These are phyloP conservation scores for Maniola jurtina DNA, from an alignment of 1,140 invertebrate species.

Conservation along the genomic window DNA sequence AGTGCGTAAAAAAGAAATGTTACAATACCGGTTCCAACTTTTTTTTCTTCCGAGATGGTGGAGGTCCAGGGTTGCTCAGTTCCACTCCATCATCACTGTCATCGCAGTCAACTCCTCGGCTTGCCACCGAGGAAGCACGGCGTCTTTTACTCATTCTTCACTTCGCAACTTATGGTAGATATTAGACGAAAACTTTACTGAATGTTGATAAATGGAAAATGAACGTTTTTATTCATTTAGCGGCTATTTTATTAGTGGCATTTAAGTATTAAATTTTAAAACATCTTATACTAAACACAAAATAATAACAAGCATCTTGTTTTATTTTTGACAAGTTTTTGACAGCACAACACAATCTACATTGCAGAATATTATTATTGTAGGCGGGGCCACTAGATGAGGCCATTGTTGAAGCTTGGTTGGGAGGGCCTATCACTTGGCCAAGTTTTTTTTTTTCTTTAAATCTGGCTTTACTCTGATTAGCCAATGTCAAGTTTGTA, in stretches of 20 bases:
- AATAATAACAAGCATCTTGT: no score
- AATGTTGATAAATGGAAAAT: neutral
- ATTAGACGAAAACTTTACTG: neutral
- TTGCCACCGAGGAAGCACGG: constrained; percentile 84
- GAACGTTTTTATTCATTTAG: neutral
- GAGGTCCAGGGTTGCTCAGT: constrained; percentile 60
- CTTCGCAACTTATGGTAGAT: neutral
- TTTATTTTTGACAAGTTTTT: no score
- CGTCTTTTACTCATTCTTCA: constrained; percentile 82
- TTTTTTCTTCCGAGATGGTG: constrained; percentile 69
- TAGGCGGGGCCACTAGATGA: no score
- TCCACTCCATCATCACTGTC: constrained; percentile 70
- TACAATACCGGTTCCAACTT: constrained; percentile 68
- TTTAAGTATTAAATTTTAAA: neutral
- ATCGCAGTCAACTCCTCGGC: constrained; percentile 79
- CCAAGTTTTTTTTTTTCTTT: no score
- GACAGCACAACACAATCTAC: no score
- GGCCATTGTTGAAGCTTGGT: no score
- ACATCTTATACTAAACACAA: neutral
- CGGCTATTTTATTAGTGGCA: neutral
- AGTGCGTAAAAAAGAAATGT: neutral
- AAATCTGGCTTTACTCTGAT: no score
- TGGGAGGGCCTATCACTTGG: no score
- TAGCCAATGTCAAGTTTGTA: no score
- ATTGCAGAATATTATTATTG: no score